Base-by-base conservation (phyloP, 1,140 invertebrate species). In the Euwallacea similis region DNA sequence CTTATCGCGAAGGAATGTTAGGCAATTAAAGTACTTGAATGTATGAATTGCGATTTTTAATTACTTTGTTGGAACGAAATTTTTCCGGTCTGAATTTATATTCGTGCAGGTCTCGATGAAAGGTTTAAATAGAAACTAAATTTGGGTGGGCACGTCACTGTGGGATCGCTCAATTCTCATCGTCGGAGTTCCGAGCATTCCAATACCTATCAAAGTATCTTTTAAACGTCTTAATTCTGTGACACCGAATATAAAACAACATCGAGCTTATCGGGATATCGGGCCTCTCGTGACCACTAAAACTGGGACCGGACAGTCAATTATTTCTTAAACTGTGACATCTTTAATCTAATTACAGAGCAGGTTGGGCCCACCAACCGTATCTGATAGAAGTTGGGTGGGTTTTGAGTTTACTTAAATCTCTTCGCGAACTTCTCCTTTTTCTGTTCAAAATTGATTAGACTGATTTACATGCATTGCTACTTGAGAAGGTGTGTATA, bases 281-380 rank as follows among this genome's bases (percentile, higher is more conserved):
- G 56, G 47, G 53, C 63, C 65, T 68, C 60, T 67, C 71, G 71
- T 69, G 66, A 72, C 62, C 69, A 71, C 69, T 71, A 71, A 71
- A 71, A 66, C 69, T 75, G 68, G 56, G 53, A 76, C 76, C 76
- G 68, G 70, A 60, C 73, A 72, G 75, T 77, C 77, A 79, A 80
- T 79, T 80, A 80, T 80, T 80, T 80, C 76, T 77, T 79, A 79
- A 79, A 80, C 76, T 79, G 79, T 78, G 79, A 80, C 79, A 80
- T 76, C 76, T 76, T 79, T 80, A 80, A 80, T 80, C 79, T 80
- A 80, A 80, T 80, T 79, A 79, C 74, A 76, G 71, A 70, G 54
- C 55, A 66, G 72, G 73, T 71, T 73, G 73, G 66, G 78, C 73
- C 78, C 79, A 80, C 78, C 77, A 75, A 74, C 74, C 74, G 72